Base-by-base conservation (phyloP, 2,888 invertebrate genomes). In the Melolontha melolontha region DNA sequence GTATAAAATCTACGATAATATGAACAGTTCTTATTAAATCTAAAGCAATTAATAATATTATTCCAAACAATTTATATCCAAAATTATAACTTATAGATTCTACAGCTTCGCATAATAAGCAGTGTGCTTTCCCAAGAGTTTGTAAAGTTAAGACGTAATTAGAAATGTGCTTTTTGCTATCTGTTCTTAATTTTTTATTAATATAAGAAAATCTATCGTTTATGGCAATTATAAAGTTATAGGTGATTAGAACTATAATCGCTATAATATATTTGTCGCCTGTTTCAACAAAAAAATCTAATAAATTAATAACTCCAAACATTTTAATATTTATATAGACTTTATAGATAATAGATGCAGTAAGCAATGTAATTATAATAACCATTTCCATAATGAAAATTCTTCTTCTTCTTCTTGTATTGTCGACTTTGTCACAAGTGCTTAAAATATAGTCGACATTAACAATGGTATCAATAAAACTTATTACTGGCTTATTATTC, bases 1-100 rank as follows among this genome's bases (percentile, higher is more conserved):
- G n/a, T 27, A 67, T 14, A 5, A 54, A 17, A 12, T 51, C 50
- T 4, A 67, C 11, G 8, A 59, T 51, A 40, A 59, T n/a, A 44
- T 67, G 49, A 14, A 67, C 66, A 11, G 40, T 41, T 40, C 50
- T 50, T 41, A 67, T 40, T 16, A 67, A 41, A n/a, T 62, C 41
- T 41, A 67, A 11, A 12, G 39, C 12, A 11, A 67, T 62, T 16
- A 67, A n/a, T 11, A 47, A 17, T 14, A 67, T 52, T 6, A 67
- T 51, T 29, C 66, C 66, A 14, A 67, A 62, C 6, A 67, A 2
- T 17, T 50, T 29, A 14, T 50, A 67, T 40, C 66, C 66, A 29
- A 59, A 67, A 34, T 59, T 51, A 17, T 62, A 42, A 44, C 62
- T 67, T 29, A 67, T 40, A 16, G 17, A n/a, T 41, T 67, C 66